Percentiles rank a stretch among this genome's conserved stretches.
Conservation (phyloP, 2,888 invertebrate species). For the Andricus quercusramuli region DNA sequence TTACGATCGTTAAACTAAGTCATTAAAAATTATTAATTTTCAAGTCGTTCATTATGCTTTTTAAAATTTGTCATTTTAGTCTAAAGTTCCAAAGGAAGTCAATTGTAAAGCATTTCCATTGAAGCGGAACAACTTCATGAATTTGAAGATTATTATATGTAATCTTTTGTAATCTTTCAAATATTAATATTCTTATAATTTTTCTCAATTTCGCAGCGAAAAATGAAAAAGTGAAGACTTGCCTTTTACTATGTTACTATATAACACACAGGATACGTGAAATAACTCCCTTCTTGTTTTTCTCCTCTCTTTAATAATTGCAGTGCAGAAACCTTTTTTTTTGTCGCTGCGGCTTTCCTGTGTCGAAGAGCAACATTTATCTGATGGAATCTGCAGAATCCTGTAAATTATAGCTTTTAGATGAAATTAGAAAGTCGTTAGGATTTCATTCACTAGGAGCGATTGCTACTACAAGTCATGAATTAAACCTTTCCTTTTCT, state of each 20-base stretch:
- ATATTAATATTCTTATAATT: no score
- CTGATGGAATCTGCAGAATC: constrained; percentile 28
- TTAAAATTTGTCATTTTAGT: no score
- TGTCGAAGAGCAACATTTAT: constrained; percentile 11
- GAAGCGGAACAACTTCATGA: no score
- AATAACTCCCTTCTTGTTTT: not conserved
- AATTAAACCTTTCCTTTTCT: not conserved
- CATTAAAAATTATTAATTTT: no score
- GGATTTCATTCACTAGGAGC: not conserved
- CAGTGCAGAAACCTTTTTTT: not conserved
- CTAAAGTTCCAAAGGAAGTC: no score
- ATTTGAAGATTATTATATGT: no score
- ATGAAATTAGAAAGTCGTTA: constrained; percentile 15
- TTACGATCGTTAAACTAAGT: no score
- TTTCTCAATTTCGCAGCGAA: no score
- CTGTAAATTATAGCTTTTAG: constrained; percentile 28
- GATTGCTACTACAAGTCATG: not conserved
- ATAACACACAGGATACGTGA: not conserved
- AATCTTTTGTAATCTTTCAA: no score
- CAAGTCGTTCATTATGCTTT: no score
- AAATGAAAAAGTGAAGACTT: no score
- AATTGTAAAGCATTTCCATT: no score
- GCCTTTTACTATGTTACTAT: not conserved
- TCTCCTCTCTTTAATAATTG: constrained; percentile 4
- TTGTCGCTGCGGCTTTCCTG: constrained; percentile 7